These are phyloP conservation scores for Thunnus thynnus DNA, from an alignment of 2,113 vertebrate species.

Conservation along the genomic window DNA sequence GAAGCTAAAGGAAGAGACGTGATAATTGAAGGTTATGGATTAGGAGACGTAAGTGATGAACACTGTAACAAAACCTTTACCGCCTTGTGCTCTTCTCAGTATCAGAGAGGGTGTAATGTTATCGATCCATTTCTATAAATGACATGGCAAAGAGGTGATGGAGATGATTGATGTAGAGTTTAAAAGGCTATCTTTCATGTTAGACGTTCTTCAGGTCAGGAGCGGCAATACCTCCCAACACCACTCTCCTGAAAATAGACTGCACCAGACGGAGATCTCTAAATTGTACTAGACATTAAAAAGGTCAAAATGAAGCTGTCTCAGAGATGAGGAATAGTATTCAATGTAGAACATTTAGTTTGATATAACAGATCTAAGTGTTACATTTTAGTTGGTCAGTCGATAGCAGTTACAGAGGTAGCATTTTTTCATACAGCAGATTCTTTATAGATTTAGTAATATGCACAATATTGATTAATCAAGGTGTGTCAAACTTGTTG, in stretches of 20 bases:
- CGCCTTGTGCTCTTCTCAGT: background rate
- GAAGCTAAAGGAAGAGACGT: conserved; percentile 1
- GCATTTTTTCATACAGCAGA: background rate
- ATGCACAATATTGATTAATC: background rate
- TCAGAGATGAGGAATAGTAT: conserved; percentile 5
- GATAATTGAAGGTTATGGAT: conserved; percentile 36
- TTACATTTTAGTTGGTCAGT: background rate
- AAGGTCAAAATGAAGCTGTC: background rate
- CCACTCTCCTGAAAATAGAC: conserved; percentile 30
- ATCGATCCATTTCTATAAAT: conserved; percentile 34
- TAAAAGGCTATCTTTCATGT: conserved; percentile 21
- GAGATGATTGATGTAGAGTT: conserved; percentile 29
- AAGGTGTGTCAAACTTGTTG: conserved; percentile 12
- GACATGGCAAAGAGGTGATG: conserved; percentile 18
- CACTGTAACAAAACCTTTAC: conserved; percentile 24
- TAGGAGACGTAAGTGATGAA: conserved; percentile 29
- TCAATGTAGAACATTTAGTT: background rate
- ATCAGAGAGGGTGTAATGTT: conserved; percentile 20
- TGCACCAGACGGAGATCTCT: background rate
- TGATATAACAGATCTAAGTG: background rate
- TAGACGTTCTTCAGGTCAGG: conserved; percentile 34
- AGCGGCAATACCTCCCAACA: background rate
- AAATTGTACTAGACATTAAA: background rate
- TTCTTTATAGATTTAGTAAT: background rate
- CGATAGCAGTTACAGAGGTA: background rate